A percentile compares a stretch with the other conserved stretches of the same genome.
phyloP scores from a whole-genome alignment of 2,888 invertebrate species.

The Dioctria rufipes region DNA sequence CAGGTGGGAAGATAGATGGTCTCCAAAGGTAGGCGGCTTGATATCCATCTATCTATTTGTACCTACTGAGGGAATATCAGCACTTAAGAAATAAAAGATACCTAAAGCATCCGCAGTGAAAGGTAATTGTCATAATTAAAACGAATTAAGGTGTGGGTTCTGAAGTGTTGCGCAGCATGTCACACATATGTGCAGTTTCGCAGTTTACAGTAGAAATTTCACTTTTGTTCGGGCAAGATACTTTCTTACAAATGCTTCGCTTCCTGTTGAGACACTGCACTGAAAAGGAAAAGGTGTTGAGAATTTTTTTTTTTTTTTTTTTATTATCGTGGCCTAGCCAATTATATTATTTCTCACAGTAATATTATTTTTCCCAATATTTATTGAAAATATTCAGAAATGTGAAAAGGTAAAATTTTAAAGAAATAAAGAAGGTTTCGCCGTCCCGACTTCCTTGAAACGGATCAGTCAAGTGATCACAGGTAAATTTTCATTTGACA shows the following conservation, averaged over 20 bases:
- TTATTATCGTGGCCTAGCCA: too few species aligned
- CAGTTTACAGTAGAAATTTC: conserved; percentile 4
- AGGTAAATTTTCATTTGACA: too few species aligned
- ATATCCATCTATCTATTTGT: neutral
- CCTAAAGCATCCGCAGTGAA: conserved; percentile 27
- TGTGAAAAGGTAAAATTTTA: too few species aligned
- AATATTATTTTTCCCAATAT: too few species aligned
- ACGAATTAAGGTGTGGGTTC: conserved; percentile 16
- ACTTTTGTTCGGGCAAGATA: neutral
- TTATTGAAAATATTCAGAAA: too few species aligned
- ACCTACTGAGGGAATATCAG: neutral
- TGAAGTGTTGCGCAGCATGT: neutral
- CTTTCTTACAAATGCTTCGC: neutral
- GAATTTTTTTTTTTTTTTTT: too few species aligned
- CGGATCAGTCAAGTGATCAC: too few species aligned
- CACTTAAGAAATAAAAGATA: neutral
- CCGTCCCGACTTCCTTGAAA: too few species aligned
- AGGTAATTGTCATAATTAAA: conserved; percentile 36
- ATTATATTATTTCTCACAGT: too few species aligned
- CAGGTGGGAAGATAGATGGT: neutral
- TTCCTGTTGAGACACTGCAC: conserved; percentile 15
- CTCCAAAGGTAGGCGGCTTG: conserved; percentile 26
- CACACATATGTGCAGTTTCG: neutral
- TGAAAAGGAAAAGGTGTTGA: neutral
- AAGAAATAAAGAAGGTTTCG: too few species aligned